Evolutionary conservation across 1,140 invertebrate genomes (phyloP).

Genomic region (Phenacoccus solenopsis): DNA sequence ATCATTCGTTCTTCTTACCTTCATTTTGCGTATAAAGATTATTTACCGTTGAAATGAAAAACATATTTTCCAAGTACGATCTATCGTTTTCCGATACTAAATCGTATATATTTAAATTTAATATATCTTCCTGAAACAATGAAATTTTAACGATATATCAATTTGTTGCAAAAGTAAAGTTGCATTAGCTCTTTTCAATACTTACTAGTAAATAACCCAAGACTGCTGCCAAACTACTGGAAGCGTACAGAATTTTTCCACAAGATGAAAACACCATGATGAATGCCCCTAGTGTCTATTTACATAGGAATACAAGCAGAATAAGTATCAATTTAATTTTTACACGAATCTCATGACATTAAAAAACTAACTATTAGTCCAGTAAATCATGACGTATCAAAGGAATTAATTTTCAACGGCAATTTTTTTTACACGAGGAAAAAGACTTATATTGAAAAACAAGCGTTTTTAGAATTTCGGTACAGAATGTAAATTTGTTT

Average conservation of each 20-base stretch:
- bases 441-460: no score
- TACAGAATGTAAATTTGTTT: no score
- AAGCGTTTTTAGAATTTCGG: no score
- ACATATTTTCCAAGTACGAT: slow-evolving; percentile 56
- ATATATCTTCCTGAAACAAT: slow-evolving; percentile 48
- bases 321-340: no score
- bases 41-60: slow-evolving; percentile 43
- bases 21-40: slow-evolving; percentile 14
- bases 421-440: no score
- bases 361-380: no score
- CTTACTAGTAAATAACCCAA: slow-evolving; percentile 70
- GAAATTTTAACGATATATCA: no score
- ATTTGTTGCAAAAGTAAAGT: no score
- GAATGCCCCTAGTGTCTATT: slow-evolving; percentile 83
- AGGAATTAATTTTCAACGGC: no score
- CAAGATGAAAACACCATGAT: slow-evolving; percentile 77
- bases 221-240: slow-evolving; percentile 78
- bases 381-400: no score
- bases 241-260: slow-evolving; percentile 74
- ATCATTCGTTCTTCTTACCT: not conserved
- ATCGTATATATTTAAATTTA: slow-evolving; percentile 64
- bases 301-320: no score
- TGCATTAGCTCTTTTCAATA: slow-evolving; percentile 21
- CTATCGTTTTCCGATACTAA: slow-evolving; percentile 65
- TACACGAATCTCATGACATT: no score